Percentiles rank a stretch among this genome's conserved stretches.
Evolutionary conservation across 92 coral and sea anemone genomes (phyloP).

Genomic region (Palythoa grandiflora): DNA sequence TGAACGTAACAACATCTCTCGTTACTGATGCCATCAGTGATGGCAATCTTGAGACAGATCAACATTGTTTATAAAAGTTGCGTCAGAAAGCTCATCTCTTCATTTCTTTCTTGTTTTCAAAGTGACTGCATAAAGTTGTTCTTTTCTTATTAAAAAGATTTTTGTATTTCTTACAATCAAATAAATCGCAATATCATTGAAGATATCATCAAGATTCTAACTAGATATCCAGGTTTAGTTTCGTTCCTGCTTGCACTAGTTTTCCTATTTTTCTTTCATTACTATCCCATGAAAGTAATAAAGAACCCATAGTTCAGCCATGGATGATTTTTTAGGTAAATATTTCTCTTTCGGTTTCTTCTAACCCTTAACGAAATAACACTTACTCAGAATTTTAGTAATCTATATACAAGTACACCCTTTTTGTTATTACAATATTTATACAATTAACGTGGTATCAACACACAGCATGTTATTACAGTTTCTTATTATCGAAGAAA

Average conservation of each 20-base stretch:
- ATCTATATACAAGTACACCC: neutral
- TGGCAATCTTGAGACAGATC: conserved; percentile 22
- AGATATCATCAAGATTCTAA: neutral
- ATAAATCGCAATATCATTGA: neutral
- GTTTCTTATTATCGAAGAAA: neutral
- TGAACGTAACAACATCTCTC: neutral
- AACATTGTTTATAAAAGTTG: neutral
- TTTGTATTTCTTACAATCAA: neutral
- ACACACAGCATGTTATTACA: neutral
- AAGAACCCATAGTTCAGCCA: too few species aligned
- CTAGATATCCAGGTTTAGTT: too few species aligned
- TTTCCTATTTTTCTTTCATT: too few species aligned
- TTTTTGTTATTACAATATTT: neutral
- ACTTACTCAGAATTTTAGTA: neutral
- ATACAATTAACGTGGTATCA: neutral
- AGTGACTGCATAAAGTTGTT: neutral
- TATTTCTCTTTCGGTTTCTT: neutral
- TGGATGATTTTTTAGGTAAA: neutral
- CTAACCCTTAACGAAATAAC: neutral
- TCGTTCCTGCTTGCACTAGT: neutral
- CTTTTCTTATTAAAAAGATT: neutral
- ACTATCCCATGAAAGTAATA: too few species aligned
- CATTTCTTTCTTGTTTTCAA: neutral
- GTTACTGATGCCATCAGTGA: conserved; percentile 13
- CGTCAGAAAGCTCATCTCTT: neutral